Evolutionary conservation across 2,888 invertebrate species (phyloP).

Genomic region (Drosophila paramelanica): DNA sequence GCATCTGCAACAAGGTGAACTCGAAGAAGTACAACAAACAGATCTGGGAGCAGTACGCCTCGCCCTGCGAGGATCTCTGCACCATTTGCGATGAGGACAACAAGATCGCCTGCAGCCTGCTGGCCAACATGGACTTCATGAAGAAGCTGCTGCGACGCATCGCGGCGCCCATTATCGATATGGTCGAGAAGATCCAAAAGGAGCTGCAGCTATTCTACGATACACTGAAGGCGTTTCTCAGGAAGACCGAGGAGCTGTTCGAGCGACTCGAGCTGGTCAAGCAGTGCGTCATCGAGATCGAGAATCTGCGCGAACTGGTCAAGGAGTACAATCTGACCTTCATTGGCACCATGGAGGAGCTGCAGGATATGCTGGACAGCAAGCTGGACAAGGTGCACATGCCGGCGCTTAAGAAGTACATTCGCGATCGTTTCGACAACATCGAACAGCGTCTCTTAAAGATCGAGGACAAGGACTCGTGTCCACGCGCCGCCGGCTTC

Average conservation of each 20-base stretch:
- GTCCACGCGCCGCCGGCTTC: constrained; percentile 80
- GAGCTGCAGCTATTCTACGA: constrained; percentile 66
- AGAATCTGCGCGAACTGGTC: constrained; percentile 56
- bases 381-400: constrained; percentile 83
- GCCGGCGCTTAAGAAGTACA: constrained; percentile 81
- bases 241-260: constrained; percentile 69
- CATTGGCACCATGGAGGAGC: constrained; percentile 81
- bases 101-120: constrained; percentile 76
- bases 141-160: constrained; percentile 79
- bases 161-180: constrained; percentile 72
- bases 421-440: constrained; percentile 66
- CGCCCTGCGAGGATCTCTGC: constrained; percentile 80
- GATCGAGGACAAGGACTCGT: constrained; percentile 66
- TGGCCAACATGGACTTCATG: constrained; percentile 77
- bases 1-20: constrained; percentile 53
- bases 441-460: constrained; percentile 59
- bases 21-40: constrained; percentile 51
- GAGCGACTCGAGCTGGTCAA: constrained; percentile 76
- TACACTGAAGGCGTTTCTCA: constrained; percentile 65
- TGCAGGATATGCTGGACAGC: constrained; percentile 84
- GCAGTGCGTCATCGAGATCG: constrained; percentile 75
- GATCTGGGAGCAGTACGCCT: constrained; percentile 57
- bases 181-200: constrained; percentile 65
- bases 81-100: constrained; percentile 78
- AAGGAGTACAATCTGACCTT: constrained; percentile 69